These are phyloP conservation scores for Hirtodrosophila confusa DNA, from an alignment of 2,888 invertebrate species.

Conservation along the genomic window DNA sequence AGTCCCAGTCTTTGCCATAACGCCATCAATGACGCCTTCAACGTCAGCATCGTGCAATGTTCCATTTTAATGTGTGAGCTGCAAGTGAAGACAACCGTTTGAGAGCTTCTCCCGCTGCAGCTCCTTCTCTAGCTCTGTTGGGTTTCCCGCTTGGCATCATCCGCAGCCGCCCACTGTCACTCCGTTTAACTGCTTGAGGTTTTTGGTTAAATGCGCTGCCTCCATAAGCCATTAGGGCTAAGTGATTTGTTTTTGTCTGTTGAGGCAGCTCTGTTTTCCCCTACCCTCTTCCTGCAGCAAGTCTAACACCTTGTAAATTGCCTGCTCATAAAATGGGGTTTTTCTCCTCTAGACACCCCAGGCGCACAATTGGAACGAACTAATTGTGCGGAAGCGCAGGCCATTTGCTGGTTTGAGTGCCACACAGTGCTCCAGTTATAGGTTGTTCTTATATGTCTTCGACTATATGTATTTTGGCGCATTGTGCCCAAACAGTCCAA, in stretches of 20 bases:
- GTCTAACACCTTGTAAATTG: constrained; percentile 75
- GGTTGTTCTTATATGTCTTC: background rate
- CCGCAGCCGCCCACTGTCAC: constrained; percentile 41
- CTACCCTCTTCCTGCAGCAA: constrained; percentile 21
- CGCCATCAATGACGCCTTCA: constrained; percentile 8
- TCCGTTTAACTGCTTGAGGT: constrained; percentile 76
- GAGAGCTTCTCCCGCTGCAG: constrained; percentile 54
- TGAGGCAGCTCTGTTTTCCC: constrained; percentile 20
- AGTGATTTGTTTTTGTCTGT: constrained; percentile 81
- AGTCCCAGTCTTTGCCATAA: constrained; percentile 7
- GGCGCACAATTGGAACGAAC: constrained; percentile 62
- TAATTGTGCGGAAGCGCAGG: constrained; percentile 74
- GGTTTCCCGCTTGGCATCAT: background rate
- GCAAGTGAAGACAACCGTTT: constrained; percentile 70
- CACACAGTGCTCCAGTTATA: constrained; percentile 59
- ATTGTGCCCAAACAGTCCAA: constrained; percentile 11
- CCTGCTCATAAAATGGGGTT: constrained; percentile 36
- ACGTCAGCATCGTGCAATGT: constrained; percentile 59
- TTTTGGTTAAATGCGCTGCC: constrained; percentile 79
- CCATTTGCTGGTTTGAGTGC: constrained; percentile 39
- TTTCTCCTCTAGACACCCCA: constrained; percentile 21
- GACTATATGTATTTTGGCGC: background rate
- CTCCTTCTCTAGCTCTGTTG: constrained; percentile 3
- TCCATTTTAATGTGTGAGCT: constrained; percentile 59
- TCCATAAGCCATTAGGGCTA: constrained; percentile 83